Evolutionary conservation across 92 coral and sea anemone species (phyloP).

Genomic region (Paramuricea clavata): DNA sequence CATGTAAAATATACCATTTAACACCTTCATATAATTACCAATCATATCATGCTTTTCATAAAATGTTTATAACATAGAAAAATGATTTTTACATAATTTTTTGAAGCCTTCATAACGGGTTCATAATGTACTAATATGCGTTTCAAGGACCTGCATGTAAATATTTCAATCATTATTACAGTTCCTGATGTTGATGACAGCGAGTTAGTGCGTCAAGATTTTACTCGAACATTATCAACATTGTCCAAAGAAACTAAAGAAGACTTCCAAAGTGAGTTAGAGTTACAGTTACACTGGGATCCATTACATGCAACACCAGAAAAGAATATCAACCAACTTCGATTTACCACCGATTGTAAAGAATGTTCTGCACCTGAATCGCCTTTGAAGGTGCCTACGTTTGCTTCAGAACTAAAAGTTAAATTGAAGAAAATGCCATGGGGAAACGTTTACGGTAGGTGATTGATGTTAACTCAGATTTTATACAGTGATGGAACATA

Average conservation of each 20-base stretch:
- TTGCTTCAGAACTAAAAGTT: conserved; percentile 6
- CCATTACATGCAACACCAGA: conserved; percentile 70
- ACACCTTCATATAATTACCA: no score
- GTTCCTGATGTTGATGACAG: conserved; percentile 58
- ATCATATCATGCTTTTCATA: no score
- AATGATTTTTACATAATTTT: no score
- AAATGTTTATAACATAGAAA: no score
- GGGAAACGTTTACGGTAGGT: conserved; percentile 32
- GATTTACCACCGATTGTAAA: neutral
- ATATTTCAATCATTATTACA: neutral
- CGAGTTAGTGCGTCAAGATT: conserved; percentile 16
- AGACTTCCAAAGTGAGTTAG: conserved; percentile 73
- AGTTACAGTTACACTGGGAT: conserved; percentile 89
- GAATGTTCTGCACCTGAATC: neutral
- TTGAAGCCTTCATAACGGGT: no score
- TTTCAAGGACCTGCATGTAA: no score
- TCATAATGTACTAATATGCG: no score
- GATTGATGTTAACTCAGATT: neutral
- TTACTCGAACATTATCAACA: conserved; percentile 16
- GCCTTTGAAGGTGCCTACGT: neutral
- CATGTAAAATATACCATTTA: no score
- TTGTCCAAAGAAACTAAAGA: conserved; percentile 64
- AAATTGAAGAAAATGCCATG: conserved; percentile 7
- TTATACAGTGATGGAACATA: no score
- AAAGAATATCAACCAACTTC: conserved; percentile 31